Evolutionary conservation across 2,888 invertebrate species (phyloP), one percentile per base, ranked within the genome.

Genomic region (Dryocosmus kuriphilus): DNA sequence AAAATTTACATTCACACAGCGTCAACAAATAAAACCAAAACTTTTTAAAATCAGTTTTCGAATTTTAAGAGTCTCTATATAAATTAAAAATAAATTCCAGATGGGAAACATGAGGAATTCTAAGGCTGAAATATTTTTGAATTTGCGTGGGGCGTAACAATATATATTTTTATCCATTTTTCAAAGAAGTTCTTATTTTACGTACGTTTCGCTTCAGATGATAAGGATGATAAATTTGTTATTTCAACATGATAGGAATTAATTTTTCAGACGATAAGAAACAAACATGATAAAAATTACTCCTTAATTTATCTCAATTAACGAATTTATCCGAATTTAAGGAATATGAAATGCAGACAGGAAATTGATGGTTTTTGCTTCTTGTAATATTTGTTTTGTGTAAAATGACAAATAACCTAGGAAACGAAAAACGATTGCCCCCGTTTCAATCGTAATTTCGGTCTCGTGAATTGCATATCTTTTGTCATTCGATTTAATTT

Each of bases 201-300:
- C 9, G n/a, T 51, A 22, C n/a, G n/a, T n/a, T 51, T 51, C 9
- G 51, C 9, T 51, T 51, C n/a, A 22, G 8, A 51, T 9, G 51
- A 51, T 51, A 51, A 51, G 8, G 51, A 51, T 22, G 51, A 51
- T 51, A 51, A 51, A 51, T 51, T n/a, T 51, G 9, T 22, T 51
- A 8, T 51, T 51, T 51, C 51, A 51, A n/a, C 51, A 51, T 51
- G 51, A 51, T 51, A 51, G 51, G n/a, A 51, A 51, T 51, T n/a
- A 51, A n/a, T n/a, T 51, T n/a, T 51, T 51, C n/a, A n/a, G n/a
- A 9, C 2, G 51, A 51, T 51, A 51, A 51, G n/a, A 9, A 51
- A n/a, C 51, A 51, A 51, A n/a, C n/a, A n/a, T 51, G 16, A 46
- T 38, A 41, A 27, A 35, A 35, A 63, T 35, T n/a, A 30, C 14